These are phyloP conservation scores for Stictonetta naevosa DNA, from an alignment of 2,113 vertebrate genomes.

Conservation along the genomic window DNA sequence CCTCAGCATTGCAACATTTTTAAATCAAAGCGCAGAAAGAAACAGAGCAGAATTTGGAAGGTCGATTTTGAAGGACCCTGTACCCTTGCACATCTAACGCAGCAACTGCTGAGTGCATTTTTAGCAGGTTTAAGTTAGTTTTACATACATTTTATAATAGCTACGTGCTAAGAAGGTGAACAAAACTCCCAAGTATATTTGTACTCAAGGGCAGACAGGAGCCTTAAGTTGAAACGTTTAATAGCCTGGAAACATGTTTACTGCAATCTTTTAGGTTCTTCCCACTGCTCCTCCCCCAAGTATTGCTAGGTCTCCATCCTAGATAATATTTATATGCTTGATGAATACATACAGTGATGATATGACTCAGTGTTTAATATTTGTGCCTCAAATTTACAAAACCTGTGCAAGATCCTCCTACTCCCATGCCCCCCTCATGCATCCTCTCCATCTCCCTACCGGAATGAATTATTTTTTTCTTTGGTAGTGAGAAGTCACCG, in stretches of 20 bases:
- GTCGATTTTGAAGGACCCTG: not conserved
- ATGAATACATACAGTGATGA: not conserved
- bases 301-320: not conserved
- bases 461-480: not conserved
- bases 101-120: not conserved
- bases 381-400: not conserved
- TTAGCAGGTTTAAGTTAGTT: not conserved
- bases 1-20: not conserved
- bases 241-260: not conserved
- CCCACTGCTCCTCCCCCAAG: not conserved
- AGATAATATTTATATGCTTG: not conserved
- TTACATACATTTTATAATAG: not conserved
- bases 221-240: not conserved
- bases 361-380: not conserved
- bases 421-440: not conserved
- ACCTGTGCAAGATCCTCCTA: not conserved
- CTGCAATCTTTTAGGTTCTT: not conserved
- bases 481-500: not conserved
- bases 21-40: not conserved
- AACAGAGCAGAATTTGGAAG: not conserved
- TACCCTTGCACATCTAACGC: not conserved
- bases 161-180: not conserved
- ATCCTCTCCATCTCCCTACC: too few relatives aligned
- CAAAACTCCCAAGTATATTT: not conserved
- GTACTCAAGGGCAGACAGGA: not conserved